Conservation (phyloP, 2,113 vertebrate genomes). For the Pandion haliaetus region DNA sequence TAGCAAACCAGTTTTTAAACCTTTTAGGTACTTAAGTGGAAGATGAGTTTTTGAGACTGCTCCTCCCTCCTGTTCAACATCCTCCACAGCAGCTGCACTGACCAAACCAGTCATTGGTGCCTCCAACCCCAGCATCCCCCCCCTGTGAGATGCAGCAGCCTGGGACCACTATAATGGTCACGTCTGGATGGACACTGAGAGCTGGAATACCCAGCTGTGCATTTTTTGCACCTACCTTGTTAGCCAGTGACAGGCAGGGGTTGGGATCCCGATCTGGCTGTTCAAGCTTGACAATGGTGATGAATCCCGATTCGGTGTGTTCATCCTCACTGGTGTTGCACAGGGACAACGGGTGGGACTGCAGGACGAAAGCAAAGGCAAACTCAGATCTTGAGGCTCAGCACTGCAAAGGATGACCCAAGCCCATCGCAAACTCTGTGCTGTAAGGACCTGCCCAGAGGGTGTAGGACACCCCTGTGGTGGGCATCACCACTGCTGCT, state of each 20-base stretch:
- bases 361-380: background rate
- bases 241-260: slow-evolving; percentile 88
- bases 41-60: background rate
- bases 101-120: background rate
- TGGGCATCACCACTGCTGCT: background rate
- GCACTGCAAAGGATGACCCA: background rate
- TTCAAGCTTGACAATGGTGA: slow-evolving; percentile 97
- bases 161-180: background rate
- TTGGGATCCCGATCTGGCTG: slow-evolving; percentile 83
- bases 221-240: slow-evolving; percentile 80
- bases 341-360: slow-evolving; percentile 96
- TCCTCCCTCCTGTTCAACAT: background rate
- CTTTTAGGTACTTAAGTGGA: background rate
- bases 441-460: background rate
- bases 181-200: rapidly evolving
- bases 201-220: background rate
- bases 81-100: background rate
- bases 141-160: background rate
- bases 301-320: slow-evolving; percentile 87
- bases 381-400: background rate
- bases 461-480: background rate
- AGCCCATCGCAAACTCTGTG: background rate
- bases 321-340: slow-evolving; percentile 98
- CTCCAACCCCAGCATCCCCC: background rate
- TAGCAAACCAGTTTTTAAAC: background rate